Evolutionary conservation across 2,888 invertebrate species (phyloP), one percentile per base, ranked within the genome.

Genomic region (Spodoptera picta): DNA sequence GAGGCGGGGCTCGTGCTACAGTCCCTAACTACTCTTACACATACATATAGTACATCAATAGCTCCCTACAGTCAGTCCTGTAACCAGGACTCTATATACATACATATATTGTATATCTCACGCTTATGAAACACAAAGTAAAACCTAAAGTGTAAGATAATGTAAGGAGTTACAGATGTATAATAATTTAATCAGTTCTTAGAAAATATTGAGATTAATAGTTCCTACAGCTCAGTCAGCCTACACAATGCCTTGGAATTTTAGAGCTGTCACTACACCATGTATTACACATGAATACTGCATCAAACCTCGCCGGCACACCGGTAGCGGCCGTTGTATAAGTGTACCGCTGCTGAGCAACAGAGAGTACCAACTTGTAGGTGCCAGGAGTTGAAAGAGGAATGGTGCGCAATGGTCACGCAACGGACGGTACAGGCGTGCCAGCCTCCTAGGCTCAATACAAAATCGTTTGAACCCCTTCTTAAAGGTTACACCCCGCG

Each of bases 161-260:
- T 36, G 36, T 36, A 36, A 36, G 36, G 4, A 36, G 36, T 36
- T 23, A 48, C 58, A 68, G 54, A 73, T 57, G 60, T 49, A 53
- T 36, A 65, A 71, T 72, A 69, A 77, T 63, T 50, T 77, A 73
- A 75, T 79, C 78, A 74, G 75, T 84, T 73, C 81, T 76, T 79
- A 85, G 14, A 67, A 81, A 81, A 73, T 51, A 69, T 78, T 87
- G 87, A 87, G 87, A 87, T 87, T 85, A 73, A 80, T 74, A 76
- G 73, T 73, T 55, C 60, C 60, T 75, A 81, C 79, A 79, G 79
- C 78, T 72, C 60, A 46, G 57, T 69, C 69, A 73, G 53, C 52
- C 58, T 52, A 56, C 58, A 47, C 55, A 47, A 64, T 69, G 65
- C 47, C 55, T 65, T 62, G 55, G 61, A n/a, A 48, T 60, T 49